These are phyloP conservation scores for Zonotrichia leucophrys DNA, from an alignment of 2,113 vertebrate species.

Conservation along the genomic window DNA sequence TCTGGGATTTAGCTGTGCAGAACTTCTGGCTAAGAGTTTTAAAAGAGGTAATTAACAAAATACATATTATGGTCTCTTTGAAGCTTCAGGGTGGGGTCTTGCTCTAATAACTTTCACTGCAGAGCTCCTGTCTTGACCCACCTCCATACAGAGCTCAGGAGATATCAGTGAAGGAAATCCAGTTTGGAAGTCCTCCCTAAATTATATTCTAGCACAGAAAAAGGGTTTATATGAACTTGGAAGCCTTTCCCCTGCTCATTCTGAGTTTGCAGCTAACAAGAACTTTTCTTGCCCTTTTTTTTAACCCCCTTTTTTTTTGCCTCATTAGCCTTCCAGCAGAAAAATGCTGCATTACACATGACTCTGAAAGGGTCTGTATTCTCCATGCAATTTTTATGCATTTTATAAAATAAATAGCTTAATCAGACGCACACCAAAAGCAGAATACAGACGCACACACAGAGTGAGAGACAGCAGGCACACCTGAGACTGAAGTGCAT, in stretches of 20 bases:
- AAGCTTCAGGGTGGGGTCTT: background rate
- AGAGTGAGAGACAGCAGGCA: constrained; percentile 34
- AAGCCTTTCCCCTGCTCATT: background rate
- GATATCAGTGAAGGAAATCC: background rate
- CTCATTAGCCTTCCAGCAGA: background rate
- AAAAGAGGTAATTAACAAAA: constrained; percentile 3
- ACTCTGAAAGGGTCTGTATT: background rate
- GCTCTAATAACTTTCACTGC: background rate
- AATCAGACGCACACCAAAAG: background rate
- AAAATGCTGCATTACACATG: background rate
- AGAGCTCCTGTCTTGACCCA: background rate
- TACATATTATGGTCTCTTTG: background rate
- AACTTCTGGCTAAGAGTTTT: background rate
- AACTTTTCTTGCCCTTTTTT: background rate
- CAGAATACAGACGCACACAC: background rate
- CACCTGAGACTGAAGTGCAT: constrained; percentile 60
- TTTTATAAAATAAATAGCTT: background rate
- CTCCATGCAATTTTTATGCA: background rate
- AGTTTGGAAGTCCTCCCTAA: background rate
- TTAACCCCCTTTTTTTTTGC: background rate
- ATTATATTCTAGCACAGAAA: background rate
- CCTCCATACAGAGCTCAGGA: background rate
- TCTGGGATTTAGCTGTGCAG: background rate
- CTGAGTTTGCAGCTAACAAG: background rate
- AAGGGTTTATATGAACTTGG: background rate